A percentile compares a stretch with the other conserved stretches of the same genome.
phyloP scores from a whole-genome alignment of 1,140 invertebrate genomes.

The Leucophenga varia region DNA sequence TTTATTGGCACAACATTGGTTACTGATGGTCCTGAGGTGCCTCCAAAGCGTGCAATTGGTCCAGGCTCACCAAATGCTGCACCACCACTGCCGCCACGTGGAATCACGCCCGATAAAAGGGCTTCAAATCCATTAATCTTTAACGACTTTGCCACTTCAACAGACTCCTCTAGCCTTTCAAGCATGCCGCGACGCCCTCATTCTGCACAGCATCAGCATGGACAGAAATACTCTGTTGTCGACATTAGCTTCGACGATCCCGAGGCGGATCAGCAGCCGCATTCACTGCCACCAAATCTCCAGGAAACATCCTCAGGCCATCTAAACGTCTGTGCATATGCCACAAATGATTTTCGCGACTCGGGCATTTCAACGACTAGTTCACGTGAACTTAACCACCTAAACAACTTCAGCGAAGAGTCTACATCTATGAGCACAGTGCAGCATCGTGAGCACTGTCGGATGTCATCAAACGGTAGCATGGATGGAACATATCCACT shows the following conservation, averaged over 20 bases:
- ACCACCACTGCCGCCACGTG: slow-evolving; percentile 59
- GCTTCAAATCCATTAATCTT: slow-evolving; percentile 49
- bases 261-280: slow-evolving; percentile 48
- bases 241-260: slow-evolving; percentile 54
- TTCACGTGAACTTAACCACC: slow-evolving; percentile 45
- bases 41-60: slow-evolving; percentile 34
- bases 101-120: slow-evolving; percentile 53
- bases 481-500: slow-evolving; percentile 26
- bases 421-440: slow-evolving; percentile 37
- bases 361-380: slow-evolving; percentile 54
- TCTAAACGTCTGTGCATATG: slow-evolving; percentile 31
- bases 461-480: slow-evolving; percentile 45
- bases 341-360: slow-evolving; percentile 50
- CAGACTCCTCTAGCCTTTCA: slow-evolving; percentile 7
- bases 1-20: slow-evolving; percentile 16
- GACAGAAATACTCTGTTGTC: slow-evolving; percentile 51
- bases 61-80: slow-evolving; percentile 45
- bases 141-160: slow-evolving; percentile 35
- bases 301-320: slow-evolving; percentile 29
- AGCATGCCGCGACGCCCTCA: slow-evolving; percentile 30
- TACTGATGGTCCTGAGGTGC: slow-evolving; percentile 49
- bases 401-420: slow-evolving; percentile 49
- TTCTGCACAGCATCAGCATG: slow-evolving; percentile 32
- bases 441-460: slow-evolving; percentile 47
- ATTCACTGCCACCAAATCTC: slow-evolving; percentile 38